Conservation (phyloP, 1,140 invertebrate species). For the Yoshiicerus persimilis region DNA sequence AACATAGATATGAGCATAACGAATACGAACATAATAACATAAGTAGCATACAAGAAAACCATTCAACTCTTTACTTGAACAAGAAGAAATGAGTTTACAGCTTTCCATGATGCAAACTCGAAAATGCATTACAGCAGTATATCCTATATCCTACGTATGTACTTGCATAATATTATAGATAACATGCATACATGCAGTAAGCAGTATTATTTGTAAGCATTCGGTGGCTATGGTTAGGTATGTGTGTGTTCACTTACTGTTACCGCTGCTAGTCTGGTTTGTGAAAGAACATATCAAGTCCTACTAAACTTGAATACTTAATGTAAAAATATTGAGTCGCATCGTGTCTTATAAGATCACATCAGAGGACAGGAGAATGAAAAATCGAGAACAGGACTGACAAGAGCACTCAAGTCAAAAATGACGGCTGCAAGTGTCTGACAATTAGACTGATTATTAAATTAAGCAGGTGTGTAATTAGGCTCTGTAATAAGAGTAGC, state of each 20-base stretch:
- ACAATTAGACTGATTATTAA: slow-evolving; percentile 26
- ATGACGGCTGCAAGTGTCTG: neutral
- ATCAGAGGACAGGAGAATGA: neutral
- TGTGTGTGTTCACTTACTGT: neutral
- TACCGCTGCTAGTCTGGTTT: neutral
- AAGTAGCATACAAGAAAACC: too few species aligned
- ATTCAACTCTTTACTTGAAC: too few species aligned
- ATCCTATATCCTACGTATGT: too few species aligned
- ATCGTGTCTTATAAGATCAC: neutral
- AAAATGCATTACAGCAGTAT: too few species aligned
- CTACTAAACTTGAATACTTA: neutral
- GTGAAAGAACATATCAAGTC: neutral
- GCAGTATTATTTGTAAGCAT: neutral
- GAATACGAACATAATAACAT: too few species aligned
- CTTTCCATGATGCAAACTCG: too few species aligned
- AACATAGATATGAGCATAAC: too few species aligned
- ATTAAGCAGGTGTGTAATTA: slow-evolving; percentile 15
- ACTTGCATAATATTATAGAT: too few species aligned
- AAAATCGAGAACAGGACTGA: neutral
- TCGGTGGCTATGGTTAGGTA: neutral
- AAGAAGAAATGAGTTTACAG: too few species aligned
- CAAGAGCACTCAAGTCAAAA: neutral
- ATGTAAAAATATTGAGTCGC: neutral
- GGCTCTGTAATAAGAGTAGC: neutral
- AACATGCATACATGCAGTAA: neutral